Evolutionary conservation across 2,797 vertebrate species (phyloP).

Genomic region (Helostoma temminkii): DNA sequence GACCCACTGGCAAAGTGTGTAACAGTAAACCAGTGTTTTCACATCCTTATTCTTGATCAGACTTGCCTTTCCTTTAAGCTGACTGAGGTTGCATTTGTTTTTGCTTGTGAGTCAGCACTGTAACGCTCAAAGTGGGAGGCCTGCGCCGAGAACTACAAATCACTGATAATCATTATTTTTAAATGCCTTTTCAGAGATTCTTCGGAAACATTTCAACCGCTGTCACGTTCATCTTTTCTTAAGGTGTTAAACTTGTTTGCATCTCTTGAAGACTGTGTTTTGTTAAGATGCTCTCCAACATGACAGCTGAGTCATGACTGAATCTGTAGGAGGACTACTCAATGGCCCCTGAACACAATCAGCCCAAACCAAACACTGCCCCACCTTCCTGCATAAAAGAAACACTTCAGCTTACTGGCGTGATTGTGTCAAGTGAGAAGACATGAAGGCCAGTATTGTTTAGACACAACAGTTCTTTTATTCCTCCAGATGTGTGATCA

Average conservation of each 20-base stretch:
- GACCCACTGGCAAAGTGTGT: conserved; percentile 45
- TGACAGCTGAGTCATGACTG: conserved; percentile 60
- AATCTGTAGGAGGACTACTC: conserved; percentile 37
- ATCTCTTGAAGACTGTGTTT: conserved; percentile 21
- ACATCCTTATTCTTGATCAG: conserved; percentile 64
- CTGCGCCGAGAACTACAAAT: conserved; percentile 7
- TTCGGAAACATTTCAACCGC: conserved; percentile 13
- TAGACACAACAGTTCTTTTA: conserved; percentile 71
- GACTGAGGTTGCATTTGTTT: conserved; percentile 57
- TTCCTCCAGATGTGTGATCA: conserved; percentile 62
- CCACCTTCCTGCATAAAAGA: conserved; percentile 45
- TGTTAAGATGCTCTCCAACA: conserved; percentile 21
- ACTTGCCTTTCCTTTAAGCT: conserved; percentile 66
- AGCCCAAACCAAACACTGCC: conserved; percentile 65
- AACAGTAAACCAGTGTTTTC: conserved; percentile 58
- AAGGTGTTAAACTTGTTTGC: conserved; percentile 39
- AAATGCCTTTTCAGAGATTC: conserved; percentile 40
- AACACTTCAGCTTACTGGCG: conserved; percentile 50
- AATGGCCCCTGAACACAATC: conserved; percentile 62
- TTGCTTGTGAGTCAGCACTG: conserved; percentile 51
- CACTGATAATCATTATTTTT: conserved; percentile 44
- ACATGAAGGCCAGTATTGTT: conserved; percentile 78
- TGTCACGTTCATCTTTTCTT: conserved; percentile 19
- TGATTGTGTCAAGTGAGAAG: conserved; percentile 59
- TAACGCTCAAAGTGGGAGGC: conserved; percentile 36